Evolutionary conservation across 2,797 vertebrate species (phyloP).

Genomic region (Sebastes aleutianus): DNA sequence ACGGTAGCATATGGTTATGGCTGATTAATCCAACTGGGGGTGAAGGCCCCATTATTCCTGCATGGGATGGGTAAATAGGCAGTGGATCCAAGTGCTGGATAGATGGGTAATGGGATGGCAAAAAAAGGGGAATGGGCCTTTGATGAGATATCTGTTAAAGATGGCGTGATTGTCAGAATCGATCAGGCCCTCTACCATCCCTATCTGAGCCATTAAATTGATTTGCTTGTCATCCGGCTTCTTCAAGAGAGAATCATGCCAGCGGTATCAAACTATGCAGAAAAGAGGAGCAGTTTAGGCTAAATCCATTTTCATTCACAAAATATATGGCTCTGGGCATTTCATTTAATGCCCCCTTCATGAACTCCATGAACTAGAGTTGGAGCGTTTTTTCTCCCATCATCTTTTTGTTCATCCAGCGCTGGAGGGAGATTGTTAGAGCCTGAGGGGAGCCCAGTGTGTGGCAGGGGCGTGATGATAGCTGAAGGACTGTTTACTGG

Average conservation of each 20-base stretch:
- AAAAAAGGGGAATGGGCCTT: conserved; percentile 59
- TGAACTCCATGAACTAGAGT: conserved; percentile 21
- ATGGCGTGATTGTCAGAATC: conserved; percentile 69
- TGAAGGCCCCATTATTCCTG: conserved; percentile 73
- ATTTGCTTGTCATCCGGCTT: conserved; percentile 57
- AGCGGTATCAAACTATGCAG: conserved; percentile 35
- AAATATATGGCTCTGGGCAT: conserved; percentile 26
- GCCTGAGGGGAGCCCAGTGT: conserved; percentile 17
- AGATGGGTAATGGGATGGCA: conserved; percentile 66
- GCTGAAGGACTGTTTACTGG: conserved; percentile 18
- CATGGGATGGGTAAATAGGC: conserved; percentile 69
- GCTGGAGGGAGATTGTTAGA: conserved; percentile 13
- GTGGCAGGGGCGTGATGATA: conserved; percentile 1
- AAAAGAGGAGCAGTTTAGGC: conserved; percentile 22
- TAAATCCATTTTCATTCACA: conserved; percentile 34
- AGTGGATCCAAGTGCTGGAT: conserved; percentile 57
- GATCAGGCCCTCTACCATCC: conserved; percentile 55
- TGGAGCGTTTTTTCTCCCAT: neutral
- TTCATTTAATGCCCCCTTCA: conserved; percentile 21
- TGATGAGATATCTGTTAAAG: conserved; percentile 73
- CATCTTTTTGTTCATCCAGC: conserved; percentile 12
- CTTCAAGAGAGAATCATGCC: conserved; percentile 47
- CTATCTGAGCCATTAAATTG: conserved; percentile 58
- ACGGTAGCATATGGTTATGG: conserved; percentile 83
- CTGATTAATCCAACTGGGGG: conserved; percentile 82